These are phyloP conservation scores for Glyphotaelius pellucidus DNA, from an alignment of 2,888 invertebrate genomes.

Conservation along the genomic window DNA sequence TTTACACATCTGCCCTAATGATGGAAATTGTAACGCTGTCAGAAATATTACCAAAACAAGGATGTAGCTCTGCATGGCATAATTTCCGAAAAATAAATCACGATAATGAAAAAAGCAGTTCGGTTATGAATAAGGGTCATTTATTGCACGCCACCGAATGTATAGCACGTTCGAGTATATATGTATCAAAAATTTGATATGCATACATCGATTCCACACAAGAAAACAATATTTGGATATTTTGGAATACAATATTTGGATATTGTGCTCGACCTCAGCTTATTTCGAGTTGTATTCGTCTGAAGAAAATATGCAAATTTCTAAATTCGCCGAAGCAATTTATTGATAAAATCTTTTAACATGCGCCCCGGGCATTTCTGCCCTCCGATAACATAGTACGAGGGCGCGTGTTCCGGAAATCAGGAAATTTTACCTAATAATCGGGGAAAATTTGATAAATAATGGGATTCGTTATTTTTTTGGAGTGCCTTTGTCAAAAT, in stretches of 20 bases:
- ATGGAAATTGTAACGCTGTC: no score
- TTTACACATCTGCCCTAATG: no score
- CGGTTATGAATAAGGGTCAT: no score
- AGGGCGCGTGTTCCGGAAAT: background rate
- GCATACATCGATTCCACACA: background rate
- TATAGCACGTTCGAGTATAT: no score
- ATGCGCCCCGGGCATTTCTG: background rate
- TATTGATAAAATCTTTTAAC: background rate
- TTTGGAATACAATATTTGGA: background rate
- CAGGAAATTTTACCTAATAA: background rate
- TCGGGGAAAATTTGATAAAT: background rate
- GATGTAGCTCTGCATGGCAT: no score
- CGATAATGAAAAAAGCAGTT: no score
- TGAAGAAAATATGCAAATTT: background rate
- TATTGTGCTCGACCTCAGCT: background rate
- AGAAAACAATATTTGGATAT: background rate
- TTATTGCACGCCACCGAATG: no score
- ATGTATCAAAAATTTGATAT: background rate
- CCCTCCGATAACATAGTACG: background rate
- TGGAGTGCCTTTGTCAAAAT: background rate
- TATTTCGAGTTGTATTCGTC: background rate
- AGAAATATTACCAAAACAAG: no score
- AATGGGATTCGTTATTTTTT: background rate
- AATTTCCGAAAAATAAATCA: no score
- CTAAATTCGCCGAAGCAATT: background rate